Conservation (phyloP, 2,888 invertebrate species). For the Napeogenes sylphis region DNA sequence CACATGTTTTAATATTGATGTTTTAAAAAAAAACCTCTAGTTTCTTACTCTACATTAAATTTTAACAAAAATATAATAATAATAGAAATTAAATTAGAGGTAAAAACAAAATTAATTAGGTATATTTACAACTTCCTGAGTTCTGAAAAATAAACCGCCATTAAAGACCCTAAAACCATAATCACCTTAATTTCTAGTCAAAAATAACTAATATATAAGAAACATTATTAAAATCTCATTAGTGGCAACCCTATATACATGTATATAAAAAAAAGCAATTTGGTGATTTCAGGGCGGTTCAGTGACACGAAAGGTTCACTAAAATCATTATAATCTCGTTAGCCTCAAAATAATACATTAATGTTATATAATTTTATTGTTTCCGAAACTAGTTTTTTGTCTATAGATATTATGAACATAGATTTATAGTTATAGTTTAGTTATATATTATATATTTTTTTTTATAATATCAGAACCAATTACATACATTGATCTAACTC, state of each 20-base stretch:
- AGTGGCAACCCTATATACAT: constrained; percentile 65
- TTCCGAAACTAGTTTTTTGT: neutral
- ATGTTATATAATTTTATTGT: neutral
- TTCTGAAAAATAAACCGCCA: constrained; percentile 53
- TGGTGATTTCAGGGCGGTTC: constrained; percentile 60
- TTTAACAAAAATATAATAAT: neutral
- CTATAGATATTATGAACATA: constrained; percentile 7
- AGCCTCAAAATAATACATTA: constrained; percentile 39
- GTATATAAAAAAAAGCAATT: constrained; percentile 60
- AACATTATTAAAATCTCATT: constrained; percentile 26
- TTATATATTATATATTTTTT: neutral
- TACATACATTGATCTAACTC: too few species aligned
- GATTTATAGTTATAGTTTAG: constrained; percentile 1
- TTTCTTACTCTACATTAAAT: neutral
- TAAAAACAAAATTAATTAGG: neutral
- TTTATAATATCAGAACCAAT: too few species aligned
- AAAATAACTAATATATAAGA: constrained; percentile 38
- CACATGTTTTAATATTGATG: neutral
- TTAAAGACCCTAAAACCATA: constrained; percentile 67
- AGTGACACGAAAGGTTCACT: constrained; percentile 73
- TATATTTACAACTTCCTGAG: constrained; percentile 47
- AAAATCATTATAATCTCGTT: constrained; percentile 76
- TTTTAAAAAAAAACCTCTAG: too few species aligned
- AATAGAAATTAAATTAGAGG: neutral
- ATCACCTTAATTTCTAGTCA: constrained; percentile 75